Evolutionary conservation across 1,140 invertebrate genomes (phyloP), one percentile per base, ranked within the genome.

Genomic region (Lutraria rhynchaena): DNA sequence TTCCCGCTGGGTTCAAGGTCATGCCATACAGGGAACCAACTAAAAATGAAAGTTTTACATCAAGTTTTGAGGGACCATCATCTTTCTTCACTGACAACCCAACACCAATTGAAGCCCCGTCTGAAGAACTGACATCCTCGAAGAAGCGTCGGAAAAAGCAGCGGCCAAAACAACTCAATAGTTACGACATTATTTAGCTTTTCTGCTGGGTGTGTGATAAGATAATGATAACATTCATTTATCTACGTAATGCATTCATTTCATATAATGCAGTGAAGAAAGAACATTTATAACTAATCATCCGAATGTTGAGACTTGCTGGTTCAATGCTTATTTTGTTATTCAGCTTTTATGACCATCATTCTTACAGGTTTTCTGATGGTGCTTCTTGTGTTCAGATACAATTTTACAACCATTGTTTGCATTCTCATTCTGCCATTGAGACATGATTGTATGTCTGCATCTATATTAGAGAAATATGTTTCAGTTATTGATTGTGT

Each of bases 11-110:
- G 11, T 77, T 77, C 41, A 55, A 60, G 17, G 75, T 77, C 19
- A 27, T 41, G 49, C 75, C 75, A 27, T 77, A 77, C 37, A 46
- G 51, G 37, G 75, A 77, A 57, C 75, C 75, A 22, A 65, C 75
- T n/a, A 17, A 5, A 51, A 77, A 77, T 33, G 75, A 77, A 41
- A 58, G 19, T 17, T 77, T 77, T 22, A 77, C 75, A 0, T 65
- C 29, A 3, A 51, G 75, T 19, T 77, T 77, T 41, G 75, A 77
- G 29, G 75, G 75, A 37, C 75, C 75, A 13, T 44, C 31, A 2
- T 44, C 33, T 55, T 77, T 77, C 49, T 77, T 77, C 33, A 44
- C 27, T 33, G 75, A 77, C 27, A 67, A 65, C 37, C 75, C 75
- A 4, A 29, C 17, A 24, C 75, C 75, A 0, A 65, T 77, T 22